phyloP scores from a whole-genome alignment of 2,113 vertebrate genomes.

The Pipra filicauda region DNA sequence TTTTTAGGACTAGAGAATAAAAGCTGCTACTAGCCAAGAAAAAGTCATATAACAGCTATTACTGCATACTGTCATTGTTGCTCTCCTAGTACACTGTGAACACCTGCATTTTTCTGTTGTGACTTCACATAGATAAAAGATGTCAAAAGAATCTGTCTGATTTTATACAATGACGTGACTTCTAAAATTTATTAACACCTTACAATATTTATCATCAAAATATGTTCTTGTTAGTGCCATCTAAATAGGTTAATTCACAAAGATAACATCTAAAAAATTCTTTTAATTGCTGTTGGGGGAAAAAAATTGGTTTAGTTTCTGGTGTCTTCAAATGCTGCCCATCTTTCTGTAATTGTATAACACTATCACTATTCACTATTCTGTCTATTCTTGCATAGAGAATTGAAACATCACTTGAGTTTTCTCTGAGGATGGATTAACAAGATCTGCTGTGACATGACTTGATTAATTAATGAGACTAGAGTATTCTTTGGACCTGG shows the following conservation, averaged over 20 bases:
- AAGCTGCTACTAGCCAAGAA: background rate
- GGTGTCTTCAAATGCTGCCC: conserved; percentile 4
- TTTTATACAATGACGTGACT: background rate
- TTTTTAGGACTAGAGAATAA: background rate
- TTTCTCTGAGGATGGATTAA: conserved; percentile 73
- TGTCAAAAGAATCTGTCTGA: background rate
- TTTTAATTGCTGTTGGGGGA: background rate
- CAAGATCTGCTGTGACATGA: conserved; percentile 68
- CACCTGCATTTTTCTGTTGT: background rate
- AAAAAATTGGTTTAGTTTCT: conserved; percentile 27
- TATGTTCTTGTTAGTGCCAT: background rate
- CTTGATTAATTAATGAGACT: conserved; percentile 76
- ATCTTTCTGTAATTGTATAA: conserved; percentile 53
- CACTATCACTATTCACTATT: conserved; percentile 65
- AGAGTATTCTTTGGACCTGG: conserved; percentile 58
- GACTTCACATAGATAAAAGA: background rate
- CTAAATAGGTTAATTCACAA: background rate
- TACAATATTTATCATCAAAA: background rate
- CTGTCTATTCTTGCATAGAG: conserved; percentile 69
- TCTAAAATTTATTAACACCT: background rate
- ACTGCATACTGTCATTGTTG: accelerated
- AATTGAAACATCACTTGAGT: conserved; percentile 70
- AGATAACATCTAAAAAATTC: background rate
- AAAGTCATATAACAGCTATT: background rate
- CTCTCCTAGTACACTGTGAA: background rate